Evolutionary conservation across 2,888 invertebrate genomes (phyloP).

Genomic region (Sarcophaga variegata): DNA sequence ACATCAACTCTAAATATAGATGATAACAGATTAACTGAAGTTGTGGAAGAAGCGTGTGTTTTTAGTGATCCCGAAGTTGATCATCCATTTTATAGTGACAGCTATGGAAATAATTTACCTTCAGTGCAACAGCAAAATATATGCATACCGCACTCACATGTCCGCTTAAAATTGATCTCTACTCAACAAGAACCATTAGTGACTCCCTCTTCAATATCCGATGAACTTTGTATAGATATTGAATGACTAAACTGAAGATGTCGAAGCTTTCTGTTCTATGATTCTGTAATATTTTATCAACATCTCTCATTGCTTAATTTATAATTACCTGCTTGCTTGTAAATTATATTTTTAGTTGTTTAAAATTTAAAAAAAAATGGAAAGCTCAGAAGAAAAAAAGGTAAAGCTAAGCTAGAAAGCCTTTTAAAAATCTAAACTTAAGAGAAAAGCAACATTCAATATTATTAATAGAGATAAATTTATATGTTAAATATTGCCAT

Average conservation of each 20-base stretch:
- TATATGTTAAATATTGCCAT: conserved; percentile 46
- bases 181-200: conserved; percentile 50
- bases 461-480: conserved; percentile 14
- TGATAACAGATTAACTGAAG: conserved; percentile 69
- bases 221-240: conserved; percentile 61
- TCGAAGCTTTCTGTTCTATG: too few relatives aligned
- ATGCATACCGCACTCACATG: conserved; percentile 51
- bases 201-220: conserved; percentile 23
- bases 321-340: neutral
- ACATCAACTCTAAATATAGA: conserved; percentile 55
- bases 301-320: too few relatives aligned
- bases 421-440: conserved; percentile 38
- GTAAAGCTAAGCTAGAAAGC: conserved; percentile 53
- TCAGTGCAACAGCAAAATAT: conserved; percentile 36
- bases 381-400: conserved; percentile 54
- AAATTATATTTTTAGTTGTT: neutral
- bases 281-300: too few relatives aligned
- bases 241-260: conserved; percentile 37
- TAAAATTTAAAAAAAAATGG: conserved; percentile 5
- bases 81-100: conserved; percentile 68
- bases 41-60: conserved; percentile 73
- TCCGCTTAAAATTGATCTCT: conserved; percentile 55
- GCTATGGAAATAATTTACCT: conserved; percentile 24
- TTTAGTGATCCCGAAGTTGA: conserved; percentile 77
- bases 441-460: conserved; percentile 30